Conservation (phyloP, 2,797 vertebrate species). For the Chaunax sp. region DNA sequence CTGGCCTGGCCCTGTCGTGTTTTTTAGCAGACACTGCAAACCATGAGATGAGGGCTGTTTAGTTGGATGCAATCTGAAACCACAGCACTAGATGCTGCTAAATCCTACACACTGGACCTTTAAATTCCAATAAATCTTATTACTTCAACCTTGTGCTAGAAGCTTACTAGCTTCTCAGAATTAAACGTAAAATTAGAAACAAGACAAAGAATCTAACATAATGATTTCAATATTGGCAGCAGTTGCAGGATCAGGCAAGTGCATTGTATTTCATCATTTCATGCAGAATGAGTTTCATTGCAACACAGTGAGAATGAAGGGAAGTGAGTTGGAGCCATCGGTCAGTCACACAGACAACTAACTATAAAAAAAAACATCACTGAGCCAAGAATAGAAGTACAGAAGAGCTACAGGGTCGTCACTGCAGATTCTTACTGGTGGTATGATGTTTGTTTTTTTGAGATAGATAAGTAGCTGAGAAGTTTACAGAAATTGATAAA, state of each 20-base stretch:
- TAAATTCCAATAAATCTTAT: background rate
- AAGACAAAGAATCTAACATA: background rate
- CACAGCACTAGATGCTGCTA: background rate
- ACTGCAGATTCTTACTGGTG: background rate
- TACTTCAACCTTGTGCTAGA: background rate
- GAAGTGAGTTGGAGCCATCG: slow-evolving; percentile 28
- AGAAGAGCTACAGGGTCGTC: background rate
- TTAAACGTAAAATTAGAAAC: background rate
- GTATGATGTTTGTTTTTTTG: no score
- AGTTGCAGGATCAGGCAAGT: background rate
- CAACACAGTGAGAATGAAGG: slow-evolving; percentile 16
- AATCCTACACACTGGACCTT: background rate
- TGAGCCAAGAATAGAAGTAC: background rate
- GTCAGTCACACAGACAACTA: background rate
- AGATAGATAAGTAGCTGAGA: no score
- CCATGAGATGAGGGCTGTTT: background rate
- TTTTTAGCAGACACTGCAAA: background rate
- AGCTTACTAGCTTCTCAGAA: background rate
- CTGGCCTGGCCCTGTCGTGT: no score
- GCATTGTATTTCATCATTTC: slow-evolving; percentile 9
- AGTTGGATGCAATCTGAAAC: background rate
- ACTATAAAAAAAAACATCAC: background rate
- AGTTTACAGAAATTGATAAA: background rate
- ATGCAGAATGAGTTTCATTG: slow-evolving; percentile 9
- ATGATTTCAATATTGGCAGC: background rate